Base-by-base conservation (phyloP, 2,888 invertebrate genomes). In the Sycophila texana region DNA sequence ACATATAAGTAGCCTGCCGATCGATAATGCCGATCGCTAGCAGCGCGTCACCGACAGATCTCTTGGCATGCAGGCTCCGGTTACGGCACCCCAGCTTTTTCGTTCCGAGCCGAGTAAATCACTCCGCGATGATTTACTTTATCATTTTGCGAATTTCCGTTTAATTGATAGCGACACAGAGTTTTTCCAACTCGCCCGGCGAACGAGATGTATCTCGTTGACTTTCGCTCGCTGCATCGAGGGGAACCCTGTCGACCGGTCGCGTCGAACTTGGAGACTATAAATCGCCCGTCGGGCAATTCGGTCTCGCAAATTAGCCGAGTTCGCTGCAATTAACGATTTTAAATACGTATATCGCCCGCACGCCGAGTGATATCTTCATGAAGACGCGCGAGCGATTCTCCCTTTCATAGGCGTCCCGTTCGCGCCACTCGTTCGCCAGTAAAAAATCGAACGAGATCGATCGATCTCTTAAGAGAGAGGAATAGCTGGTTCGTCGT, bases 261-360 rank as follows among this genome's bases (percentile, higher is more conserved):
- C 61, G 30, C 55, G 26, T 39, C 61, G 39, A 55, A 61, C 51
- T 49, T 68, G 47, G 65, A 22, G 26, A 53, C 67, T 60, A 78
- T 78, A 78, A 78, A 78, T 78, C 77, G 61, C 51, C 39, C 39
- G 58, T 51, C 30, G 26, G 26, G 20, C 76, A 71, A 68, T 75
- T 77, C 79, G 63, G 61, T 14, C 71, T 79, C 58, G 60, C 78
- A 79, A 83, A 83, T 84, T 78, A 79, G 82, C 77, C 57, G 22
- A 39, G 39, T 22, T 58, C 20, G 39, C 75, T 47, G 68, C 63
- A 70, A 79, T 78, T 83, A 83, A 74, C 72, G 77, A 78, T 81
- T 76, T 71, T 71, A 78, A 79, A 76, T 77, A 49, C 51, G 61
- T 26, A 73, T 57, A 73, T 57, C 30, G 76, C 61, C 57, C 65